Percentiles rank a stretch among this genome's conserved stretches.
Conservation (phyloP, 2,888 invertebrate genomes). For the Seira musarum region DNA sequence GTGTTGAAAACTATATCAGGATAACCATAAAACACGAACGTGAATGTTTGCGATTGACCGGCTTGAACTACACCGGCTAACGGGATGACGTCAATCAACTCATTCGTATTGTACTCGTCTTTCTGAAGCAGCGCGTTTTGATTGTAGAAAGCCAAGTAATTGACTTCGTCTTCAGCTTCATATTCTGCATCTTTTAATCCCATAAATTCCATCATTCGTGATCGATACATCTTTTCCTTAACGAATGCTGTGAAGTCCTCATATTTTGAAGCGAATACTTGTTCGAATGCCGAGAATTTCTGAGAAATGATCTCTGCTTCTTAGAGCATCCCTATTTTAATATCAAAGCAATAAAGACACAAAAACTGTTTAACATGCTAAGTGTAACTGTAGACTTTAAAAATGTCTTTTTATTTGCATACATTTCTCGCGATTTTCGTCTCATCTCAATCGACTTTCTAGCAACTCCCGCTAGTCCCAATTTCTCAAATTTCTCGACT, state of each 20-base stretch:
- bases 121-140: constrained; percentile 27
- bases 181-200: constrained; percentile 50
- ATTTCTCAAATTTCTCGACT: too few species aligned
- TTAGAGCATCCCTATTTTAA: neutral
- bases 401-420: too few species aligned
- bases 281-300: constrained; percentile 21
- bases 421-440: too few species aligned
- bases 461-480: too few species aligned
- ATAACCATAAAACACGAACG: constrained; percentile 59
- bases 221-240: constrained; percentile 45
- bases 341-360: too few species aligned
- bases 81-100: constrained; percentile 61
- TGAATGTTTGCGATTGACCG: constrained; percentile 58
- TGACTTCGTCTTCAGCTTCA: constrained; percentile 53
- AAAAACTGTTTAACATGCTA: too few species aligned
- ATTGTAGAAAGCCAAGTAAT: constrained; percentile 51
- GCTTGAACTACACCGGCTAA: constrained; percentile 61
- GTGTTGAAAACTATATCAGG: constrained; percentile 60
- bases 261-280: constrained; percentile 22
- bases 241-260: constrained; percentile 40
- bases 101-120: constrained; percentile 45
- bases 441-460: too few species aligned
- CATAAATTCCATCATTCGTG: constrained; percentile 50
- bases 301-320: constrained; percentile 24
- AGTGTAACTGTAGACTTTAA: too few species aligned